Evolutionary conservation across 2,888 invertebrate genomes (phyloP).

Genomic region (Mythimna lalbum): DNA sequence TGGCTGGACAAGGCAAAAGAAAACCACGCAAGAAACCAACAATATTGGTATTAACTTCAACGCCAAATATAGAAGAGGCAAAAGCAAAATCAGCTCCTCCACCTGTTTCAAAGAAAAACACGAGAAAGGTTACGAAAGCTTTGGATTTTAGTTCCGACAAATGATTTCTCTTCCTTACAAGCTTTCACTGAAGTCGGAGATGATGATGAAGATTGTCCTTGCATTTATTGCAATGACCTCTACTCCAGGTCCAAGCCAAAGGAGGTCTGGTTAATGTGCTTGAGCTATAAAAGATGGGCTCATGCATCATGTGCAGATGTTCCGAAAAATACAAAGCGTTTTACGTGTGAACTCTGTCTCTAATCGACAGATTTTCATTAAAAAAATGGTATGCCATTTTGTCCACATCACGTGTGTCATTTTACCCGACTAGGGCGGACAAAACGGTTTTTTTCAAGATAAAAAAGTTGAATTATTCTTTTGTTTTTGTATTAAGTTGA

Average conservation of each 20-base stretch:
- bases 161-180: slow-evolving; percentile 38
- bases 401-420: no score
- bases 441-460: no score
- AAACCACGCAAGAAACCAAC: slow-evolving; percentile 32
- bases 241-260: slow-evolving; percentile 58
- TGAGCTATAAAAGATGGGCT: no score
- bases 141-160: slow-evolving; percentile 39
- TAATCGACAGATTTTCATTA: no score
- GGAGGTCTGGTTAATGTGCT: no score
- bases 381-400: no score
- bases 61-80: slow-evolving; percentile 55
- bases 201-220: slow-evolving; percentile 55
- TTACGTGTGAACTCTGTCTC: no score
- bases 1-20: slow-evolving; percentile 61
- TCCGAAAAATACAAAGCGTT: no score
- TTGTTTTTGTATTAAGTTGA: slow-evolving; percentile 23
- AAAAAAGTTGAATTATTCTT: slow-evolving; percentile 8
- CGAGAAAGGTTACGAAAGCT: slow-evolving; percentile 44
- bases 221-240: slow-evolving; percentile 63
- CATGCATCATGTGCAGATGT: no score
- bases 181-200: slow-evolving; percentile 14
- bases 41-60: slow-evolving; percentile 51
- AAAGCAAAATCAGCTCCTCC: slow-evolving; percentile 57
- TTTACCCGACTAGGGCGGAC: no score
- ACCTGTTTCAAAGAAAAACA: slow-evolving; percentile 51